Base-by-base conservation (phyloP, 2,888 invertebrate genomes). In the Aradus depressus region DNA sequence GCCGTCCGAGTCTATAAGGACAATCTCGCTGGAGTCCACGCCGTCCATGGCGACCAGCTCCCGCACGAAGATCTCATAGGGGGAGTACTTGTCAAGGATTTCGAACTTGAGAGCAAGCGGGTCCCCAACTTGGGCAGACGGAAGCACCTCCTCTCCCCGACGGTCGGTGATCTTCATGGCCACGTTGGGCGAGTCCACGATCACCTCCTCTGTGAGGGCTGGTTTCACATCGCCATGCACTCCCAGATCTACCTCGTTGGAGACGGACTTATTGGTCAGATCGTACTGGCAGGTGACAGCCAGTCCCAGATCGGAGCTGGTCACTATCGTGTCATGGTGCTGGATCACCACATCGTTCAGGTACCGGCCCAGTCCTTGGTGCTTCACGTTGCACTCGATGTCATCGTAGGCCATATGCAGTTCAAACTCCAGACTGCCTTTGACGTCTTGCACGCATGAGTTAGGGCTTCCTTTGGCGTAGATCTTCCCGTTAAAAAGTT, bases 1-100 rank as follows among this genome's bases (percentile, higher is more conserved):
- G 64, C 92, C 92, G 62, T 84, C 78, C 56, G 87, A 83, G 68
- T 92, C 92, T 67, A 92, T 89, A 52, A 92, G 77, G 51, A 88
- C 83, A 62, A 92, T 91, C 74, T 92, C 91, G 65, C 87, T 88
- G 60, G 85, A 86, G 67, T 91, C 91, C 44, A 87, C 83, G 45
- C 91, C 92, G 66, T 93, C 92, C 86, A 92, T 84, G 49, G 92
- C 92, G 52, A 92, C 89, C 64, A 93, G 74, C 70, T 93, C 91
- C 56, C 91, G 80, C 26, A 93, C 91, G 67, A 93, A 92, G 65
- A 93, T 92, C 72, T 93, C 92, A 72, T 89, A 93, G 25, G 92
- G 92, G 64, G 89, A 90, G 72, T 89, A 85, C 64, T 81, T 84
- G 68, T 92, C 91, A 68, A 90, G 75, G 63, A 92, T 91, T 71